Base-by-base conservation (phyloP, 2,888 invertebrate genomes). In the Drosophila cracens region DNA sequence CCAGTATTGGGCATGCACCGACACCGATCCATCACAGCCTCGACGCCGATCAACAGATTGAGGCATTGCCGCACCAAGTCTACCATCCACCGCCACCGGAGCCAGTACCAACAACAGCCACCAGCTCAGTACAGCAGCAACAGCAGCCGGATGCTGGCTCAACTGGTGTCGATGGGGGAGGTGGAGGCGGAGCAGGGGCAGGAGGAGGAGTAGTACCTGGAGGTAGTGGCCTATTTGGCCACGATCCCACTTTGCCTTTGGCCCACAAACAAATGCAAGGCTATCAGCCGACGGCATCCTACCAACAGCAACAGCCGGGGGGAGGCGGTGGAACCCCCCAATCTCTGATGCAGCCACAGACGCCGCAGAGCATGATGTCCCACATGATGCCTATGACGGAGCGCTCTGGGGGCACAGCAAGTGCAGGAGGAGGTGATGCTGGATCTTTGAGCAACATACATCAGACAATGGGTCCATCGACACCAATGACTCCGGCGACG, bases 401-500 rank as follows among this genome's bases (percentile, higher is more conserved):
- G 48, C 87, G 92, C 4, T 46, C 46, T 16, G 46, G 46, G 4
- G 46, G 46, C 25, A 27, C 46, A 46, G 16, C 46, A 18, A 73
- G 60, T 54, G 70, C 69, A 2, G 34, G 59, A 2, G 89, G 53
- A 40, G 85, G 43, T 36, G 85, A 88, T 43, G 27, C 36, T 1
- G 52, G 68, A 70, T 85, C 90, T 5, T 80, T 92, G 4, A 91
- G 91, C 33, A 93, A 93, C 71, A 93, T 93, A 60, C 93, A 93
- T 72, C 93, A 93, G 75, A 93, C 97, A 1, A 95, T 96, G 95
- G 95, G 96, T 25, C 95, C 96, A 66, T 94, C 94, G 46, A 95
- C 95, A 66, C 97, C 97, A 1, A 96, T 96, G 93, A 96, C 96
- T n/a, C 97, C 98, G 1, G 97, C 98, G 96, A 98, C 98, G 11